Evolutionary conservation across 2,888 invertebrate species (phyloP).

Genomic region (Morpho achilles): DNA sequence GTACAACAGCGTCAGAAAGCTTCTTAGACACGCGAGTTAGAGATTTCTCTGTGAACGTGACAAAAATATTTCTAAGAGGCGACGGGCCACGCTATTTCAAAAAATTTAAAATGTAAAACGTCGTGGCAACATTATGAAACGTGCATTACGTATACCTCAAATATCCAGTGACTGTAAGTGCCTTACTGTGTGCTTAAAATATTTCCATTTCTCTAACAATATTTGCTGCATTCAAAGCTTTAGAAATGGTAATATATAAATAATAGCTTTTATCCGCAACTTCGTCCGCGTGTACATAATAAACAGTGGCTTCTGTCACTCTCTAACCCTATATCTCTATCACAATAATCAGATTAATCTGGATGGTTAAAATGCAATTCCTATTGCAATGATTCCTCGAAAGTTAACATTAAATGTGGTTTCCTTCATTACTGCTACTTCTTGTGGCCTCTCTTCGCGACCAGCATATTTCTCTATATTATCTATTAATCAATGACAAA

Average conservation of each 20-base stretch:
- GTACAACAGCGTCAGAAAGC: slow-evolving; percentile 28
- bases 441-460: too few species aligned
- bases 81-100: slow-evolving; percentile 20
- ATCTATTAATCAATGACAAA: too few species aligned
- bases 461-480: too few species aligned
- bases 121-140: slow-evolving; percentile 20
- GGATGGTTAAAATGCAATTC: too few species aligned
- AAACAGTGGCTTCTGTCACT: too few species aligned
- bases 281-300: too few species aligned
- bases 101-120: slow-evolving; percentile 26
- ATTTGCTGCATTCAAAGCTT: not conserved
- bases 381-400: not conserved
- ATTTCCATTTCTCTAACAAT: slow-evolving; percentile 1
- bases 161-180: slow-evolving; percentile 18
- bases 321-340: too few species aligned
- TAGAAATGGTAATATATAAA: not conserved
- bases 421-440: too few species aligned
- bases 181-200: slow-evolving; percentile 19
- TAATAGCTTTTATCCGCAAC: too few species aligned
- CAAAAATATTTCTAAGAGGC: slow-evolving; percentile 29
- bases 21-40: slow-evolving; percentile 29
- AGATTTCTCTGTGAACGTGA: slow-evolving; percentile 31
- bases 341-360: too few species aligned
- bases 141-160: slow-evolving; percentile 17
- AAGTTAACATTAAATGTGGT: not conserved